phyloP scores from a whole-genome alignment of 2,888 invertebrate genomes.

The Orchestes rusci region DNA sequence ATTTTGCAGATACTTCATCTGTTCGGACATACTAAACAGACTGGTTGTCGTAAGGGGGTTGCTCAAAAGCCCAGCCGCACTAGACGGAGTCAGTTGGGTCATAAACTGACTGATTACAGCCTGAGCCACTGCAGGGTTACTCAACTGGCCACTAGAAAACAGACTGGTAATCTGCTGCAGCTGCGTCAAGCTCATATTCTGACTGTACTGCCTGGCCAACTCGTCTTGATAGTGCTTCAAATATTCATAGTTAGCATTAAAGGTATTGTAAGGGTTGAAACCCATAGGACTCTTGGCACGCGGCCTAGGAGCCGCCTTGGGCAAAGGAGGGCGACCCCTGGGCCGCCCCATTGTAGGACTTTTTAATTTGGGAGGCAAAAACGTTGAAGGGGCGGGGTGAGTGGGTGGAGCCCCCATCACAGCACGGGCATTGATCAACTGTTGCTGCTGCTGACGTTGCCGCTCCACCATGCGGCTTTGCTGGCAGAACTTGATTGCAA shows the following conservation, averaged over 20 bases:
- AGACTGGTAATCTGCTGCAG: slow-evolving; percentile 34
- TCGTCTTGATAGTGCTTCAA: slow-evolving; percentile 43
- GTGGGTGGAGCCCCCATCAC: slow-evolving; percentile 23
- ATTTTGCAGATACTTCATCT: slow-evolving; percentile 27
- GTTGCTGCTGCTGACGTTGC: slow-evolving; percentile 31
- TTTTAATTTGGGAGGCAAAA: slow-evolving; percentile 25
- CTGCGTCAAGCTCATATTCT: slow-evolving; percentile 35
- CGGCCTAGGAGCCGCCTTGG: slow-evolving; percentile 36
- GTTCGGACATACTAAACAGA: slow-evolving; percentile 16
- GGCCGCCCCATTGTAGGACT: slow-evolving; percentile 43
- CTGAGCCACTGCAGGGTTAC: slow-evolving; percentile 26
- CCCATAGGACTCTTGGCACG: slow-evolving; percentile 33
- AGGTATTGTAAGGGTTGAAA: slow-evolving; percentile 31
- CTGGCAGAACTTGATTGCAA: slow-evolving; percentile 63
- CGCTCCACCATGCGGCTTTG: slow-evolving; percentile 54
- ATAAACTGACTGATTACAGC: slow-evolving; percentile 29
- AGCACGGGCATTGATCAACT: slow-evolving; percentile 5
- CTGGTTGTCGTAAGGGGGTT: slow-evolving; percentile 8
- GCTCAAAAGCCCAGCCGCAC: background rate
- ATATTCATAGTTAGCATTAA: slow-evolving; percentile 36
- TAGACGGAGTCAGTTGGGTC: slow-evolving; percentile 17
- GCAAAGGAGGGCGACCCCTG: slow-evolving; percentile 48
- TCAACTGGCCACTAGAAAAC: slow-evolving; percentile 31
- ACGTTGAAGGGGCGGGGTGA: slow-evolving; percentile 21
- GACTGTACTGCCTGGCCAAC: slow-evolving; percentile 41